phyloP scores from a whole-genome alignment of 30 jellyfish, hydroid and myxozoan species.

The Aurelia sp. region DNA sequence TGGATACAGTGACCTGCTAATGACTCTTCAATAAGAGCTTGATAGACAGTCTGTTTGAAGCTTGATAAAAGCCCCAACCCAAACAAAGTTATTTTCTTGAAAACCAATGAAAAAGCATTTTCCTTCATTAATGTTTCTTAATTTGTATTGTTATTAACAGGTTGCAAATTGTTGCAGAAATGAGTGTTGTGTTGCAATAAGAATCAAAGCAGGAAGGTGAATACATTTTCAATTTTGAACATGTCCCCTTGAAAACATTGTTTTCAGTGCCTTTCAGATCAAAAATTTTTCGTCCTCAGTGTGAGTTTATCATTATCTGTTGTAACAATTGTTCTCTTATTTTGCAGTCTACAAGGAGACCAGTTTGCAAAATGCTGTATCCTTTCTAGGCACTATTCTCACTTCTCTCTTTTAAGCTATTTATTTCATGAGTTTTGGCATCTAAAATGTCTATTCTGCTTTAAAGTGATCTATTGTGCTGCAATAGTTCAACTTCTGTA shows the following conservation, averaged over 20 bases:
- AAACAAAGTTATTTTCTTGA: no score
- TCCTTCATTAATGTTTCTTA: neutral
- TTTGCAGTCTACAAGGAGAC: conserved; percentile 41
- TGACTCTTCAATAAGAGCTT: no score
- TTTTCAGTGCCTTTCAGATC: neutral
- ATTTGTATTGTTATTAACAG: conserved; percentile 4
- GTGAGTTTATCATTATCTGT: no score
- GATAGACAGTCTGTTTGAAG: no score
- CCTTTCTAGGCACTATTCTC: conserved; percentile 11
- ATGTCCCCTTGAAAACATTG: no score
- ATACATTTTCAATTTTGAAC: no score
- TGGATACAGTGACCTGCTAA: no score
- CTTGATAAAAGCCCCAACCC: no score
- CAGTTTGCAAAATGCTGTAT: conserved; percentile 78
- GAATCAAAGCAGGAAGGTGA: conserved; percentile 58
- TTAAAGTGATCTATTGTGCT: neutral
- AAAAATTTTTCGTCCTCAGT: neutral
- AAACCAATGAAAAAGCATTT: neutral
- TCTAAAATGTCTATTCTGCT: neutral
- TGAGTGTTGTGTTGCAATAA: conserved; percentile 66
- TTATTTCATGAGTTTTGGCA: no score
- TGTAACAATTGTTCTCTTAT: neutral
- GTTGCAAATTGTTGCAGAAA: conserved; percentile 48
- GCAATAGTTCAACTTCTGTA: neutral
- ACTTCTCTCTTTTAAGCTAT: no score